Base-by-base conservation (phyloP, 2,888 invertebrate genomes). In the Amaurobius ferox region DNA sequence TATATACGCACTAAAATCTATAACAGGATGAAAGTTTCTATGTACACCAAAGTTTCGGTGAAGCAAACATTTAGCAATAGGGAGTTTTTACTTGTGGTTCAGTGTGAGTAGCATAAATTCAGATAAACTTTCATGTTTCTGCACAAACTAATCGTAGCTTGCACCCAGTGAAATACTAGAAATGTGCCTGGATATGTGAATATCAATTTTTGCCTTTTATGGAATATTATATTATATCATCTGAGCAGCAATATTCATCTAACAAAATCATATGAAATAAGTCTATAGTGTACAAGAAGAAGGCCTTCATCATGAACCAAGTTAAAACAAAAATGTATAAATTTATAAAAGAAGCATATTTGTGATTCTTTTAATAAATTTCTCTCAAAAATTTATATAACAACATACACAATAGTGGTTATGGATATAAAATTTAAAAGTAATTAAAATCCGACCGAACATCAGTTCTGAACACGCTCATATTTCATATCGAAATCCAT, bases 111-210 rank as follows among this genome's bases (percentile, higher is more conserved):
- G 55, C 55, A 23, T 23, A 23, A 23, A 13, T 55, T 55, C 55
- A 3, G 19, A 55, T 55, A 55, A 55, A 23, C 55, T 55, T 55
- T 23, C 55, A 55, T 55, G 55, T 55, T n/a, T 16, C 23, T 19
- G 55, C 55, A 55, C 55, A 55, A 55, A 55, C 19, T 55, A 55
- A 23, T 23, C 5, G 55, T 55, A 55, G 55, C 5, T 23, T 16
- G 55, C 55, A 55, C 55, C 55, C 19, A 55, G 23, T 55, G 23
- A 23, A 16, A 55, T 23, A 23, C 55, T 55, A 55, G 55, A 55
- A 55, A 55, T 23, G 55, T 55, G 55, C 55, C 55, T 55, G 55
- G 23, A 55, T 55, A 55, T 55, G 23, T 55, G 55, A 55, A 55
- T 55, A 55, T 55, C 55, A 55, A 55, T 1, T 55, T 55, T 55